Evolutionary conservation across 2,888 invertebrate genomes (phyloP), one percentile per base, ranked within the genome.

Genomic region (Himalopsyche anomala): DNA sequence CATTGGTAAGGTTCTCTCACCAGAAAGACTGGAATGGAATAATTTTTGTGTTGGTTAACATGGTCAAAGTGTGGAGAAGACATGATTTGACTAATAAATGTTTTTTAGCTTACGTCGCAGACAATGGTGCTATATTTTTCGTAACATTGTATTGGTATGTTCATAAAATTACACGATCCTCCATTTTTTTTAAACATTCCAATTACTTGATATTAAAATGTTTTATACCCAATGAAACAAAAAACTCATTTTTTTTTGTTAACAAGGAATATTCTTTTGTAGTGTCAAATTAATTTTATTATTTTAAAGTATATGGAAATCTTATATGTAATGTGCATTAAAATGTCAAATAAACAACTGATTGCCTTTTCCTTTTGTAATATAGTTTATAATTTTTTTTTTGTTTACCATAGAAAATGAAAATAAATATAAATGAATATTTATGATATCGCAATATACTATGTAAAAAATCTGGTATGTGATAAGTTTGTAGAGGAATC

Each of bases 171-270:
- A 74, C 74, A 0, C n/a, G 74, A 2, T 62, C 28, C 62, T 28
- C 19, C 19, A 62, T n/a, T 74, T 74, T 51, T 74, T 36, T 74
- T 12, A 74, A 74, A 74, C 74, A 74, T 74, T 74, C 74, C 74
- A 74, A 74, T 36, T 15, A 38, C 51, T 15, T 51, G 51, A 51
- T 51, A 51, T 51, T 51, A 51, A 51, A 51, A 51, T 51, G 51
- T 51, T 51, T 51, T 12, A 3, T 51, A 15, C 51, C 51, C 51
- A 51, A 51, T 51, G 12, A 51, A 51, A 51, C 51, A 51, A 45
- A 40, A 40, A 40, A 2, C 45, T 45, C 9, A 51, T 51, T 51
- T 51, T 51, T 51, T 15, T 51, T 3, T 3, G 15, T 8, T 15
- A 15, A 51, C 51, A 12, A 15, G 45, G 45, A 12, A 12, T 51